These are phyloP conservation scores for Neolamprologus caudopunctatus DNA, from an alignment of 2,113 vertebrate genomes.

Conservation along the genomic window DNA sequence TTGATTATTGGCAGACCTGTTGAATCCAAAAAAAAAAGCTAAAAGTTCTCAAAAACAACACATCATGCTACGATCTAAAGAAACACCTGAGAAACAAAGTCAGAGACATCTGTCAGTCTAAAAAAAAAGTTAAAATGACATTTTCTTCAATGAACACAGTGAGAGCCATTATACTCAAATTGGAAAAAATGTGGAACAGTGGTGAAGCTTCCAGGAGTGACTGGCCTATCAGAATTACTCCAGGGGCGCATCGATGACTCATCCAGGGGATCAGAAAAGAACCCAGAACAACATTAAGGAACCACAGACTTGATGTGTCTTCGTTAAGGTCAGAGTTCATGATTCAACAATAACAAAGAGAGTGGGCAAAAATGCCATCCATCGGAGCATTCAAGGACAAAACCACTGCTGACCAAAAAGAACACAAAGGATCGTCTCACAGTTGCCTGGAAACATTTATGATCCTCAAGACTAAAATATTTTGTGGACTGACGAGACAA, in stretches of 20 bases:
- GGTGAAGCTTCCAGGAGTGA: background rate
- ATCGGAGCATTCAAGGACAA: background rate
- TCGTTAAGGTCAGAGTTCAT: background rate
- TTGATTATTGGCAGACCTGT: background rate
- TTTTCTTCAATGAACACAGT: background rate
- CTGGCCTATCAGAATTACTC: background rate
- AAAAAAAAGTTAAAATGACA: background rate
- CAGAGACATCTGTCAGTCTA: background rate
- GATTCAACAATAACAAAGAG: background rate
- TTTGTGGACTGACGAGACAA: background rate
- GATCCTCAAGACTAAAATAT: background rate
- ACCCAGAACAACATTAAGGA: background rate
- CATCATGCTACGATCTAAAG: background rate
- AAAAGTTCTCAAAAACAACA: background rate
- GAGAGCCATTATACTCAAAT: background rate
- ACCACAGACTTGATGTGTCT: background rate
- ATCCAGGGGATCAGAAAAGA: background rate
- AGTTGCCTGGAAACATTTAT: background rate
- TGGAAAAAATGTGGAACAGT: background rate
- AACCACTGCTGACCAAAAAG: background rate
- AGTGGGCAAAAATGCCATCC: background rate
- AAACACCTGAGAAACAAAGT: background rate
- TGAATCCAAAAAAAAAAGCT: background rate
- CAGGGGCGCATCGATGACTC: background rate
- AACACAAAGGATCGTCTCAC: background rate